Conservation (phyloP, 1,140 invertebrate species). For the Saxidomus purpurata region DNA sequence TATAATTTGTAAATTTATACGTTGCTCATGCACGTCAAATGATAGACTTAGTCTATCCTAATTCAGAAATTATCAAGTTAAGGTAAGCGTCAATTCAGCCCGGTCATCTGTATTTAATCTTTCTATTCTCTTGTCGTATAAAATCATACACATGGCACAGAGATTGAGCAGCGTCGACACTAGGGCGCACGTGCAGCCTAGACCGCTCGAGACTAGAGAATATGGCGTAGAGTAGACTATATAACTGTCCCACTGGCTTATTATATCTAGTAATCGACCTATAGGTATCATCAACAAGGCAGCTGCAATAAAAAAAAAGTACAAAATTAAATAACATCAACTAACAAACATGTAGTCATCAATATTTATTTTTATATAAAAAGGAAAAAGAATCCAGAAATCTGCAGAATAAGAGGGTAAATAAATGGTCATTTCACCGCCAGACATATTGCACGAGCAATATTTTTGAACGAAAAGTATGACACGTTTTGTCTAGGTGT, state of each 20-base stretch:
- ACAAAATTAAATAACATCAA: neutral
- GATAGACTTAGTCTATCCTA: too few species aligned
- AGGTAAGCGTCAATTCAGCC: conserved; percentile 15
- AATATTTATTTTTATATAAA: too few species aligned
- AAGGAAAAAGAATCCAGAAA: too few species aligned
- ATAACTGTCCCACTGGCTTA: conserved; percentile 42
- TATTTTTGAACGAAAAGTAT: too few species aligned
- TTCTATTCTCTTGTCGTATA: conserved; percentile 24
- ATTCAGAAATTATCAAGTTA: neutral
- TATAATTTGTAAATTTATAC: too few species aligned
- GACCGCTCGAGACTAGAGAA: conserved; percentile 42
- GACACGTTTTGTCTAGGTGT: too few species aligned
- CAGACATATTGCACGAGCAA: too few species aligned
- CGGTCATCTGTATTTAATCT: conserved; percentile 16
- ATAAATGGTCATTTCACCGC: too few species aligned
- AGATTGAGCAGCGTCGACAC: conserved; percentile 18
- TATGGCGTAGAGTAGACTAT: conserved; percentile 48
- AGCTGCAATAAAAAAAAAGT: conserved; percentile 33
- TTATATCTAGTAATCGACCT: conserved; percentile 30
- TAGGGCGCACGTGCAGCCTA: neutral
- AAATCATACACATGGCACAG: conserved; percentile 50
- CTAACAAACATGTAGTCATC: too few species aligned
- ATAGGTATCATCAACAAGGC: conserved; percentile 44
- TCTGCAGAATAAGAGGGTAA: too few species aligned
- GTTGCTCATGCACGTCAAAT: too few species aligned